phyloP scores from a whole-genome alignment of 1,140 invertebrate species.

The Aricia agestis region DNA sequence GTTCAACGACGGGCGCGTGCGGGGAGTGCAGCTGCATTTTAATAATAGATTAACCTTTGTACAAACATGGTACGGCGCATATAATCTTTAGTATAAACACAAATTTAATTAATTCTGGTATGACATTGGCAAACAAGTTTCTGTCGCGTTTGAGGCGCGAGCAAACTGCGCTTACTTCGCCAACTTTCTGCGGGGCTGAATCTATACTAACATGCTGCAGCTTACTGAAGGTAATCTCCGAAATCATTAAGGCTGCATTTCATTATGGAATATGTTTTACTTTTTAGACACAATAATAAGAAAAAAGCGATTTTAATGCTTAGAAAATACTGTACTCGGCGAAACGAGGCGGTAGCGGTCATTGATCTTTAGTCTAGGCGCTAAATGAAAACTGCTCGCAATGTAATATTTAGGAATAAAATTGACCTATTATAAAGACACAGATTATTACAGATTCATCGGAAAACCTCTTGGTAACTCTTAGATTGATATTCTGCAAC shows the following conservation, averaged over 20 bases:
- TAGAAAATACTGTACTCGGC: too few relatives aligned
- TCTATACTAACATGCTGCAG: constrained; percentile 31
- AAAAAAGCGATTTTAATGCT: too few relatives aligned
- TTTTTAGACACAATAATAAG: too few relatives aligned
- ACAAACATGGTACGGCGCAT: constrained; percentile 31
- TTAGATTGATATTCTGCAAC: too few relatives aligned
- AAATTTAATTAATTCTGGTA: constrained; percentile 43
- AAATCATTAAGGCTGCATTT: background rate
- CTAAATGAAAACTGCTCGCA: too few relatives aligned
- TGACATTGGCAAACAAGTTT: constrained; percentile 34
- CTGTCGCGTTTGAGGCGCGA: constrained; percentile 33
- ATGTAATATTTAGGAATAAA: too few relatives aligned
- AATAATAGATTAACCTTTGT: constrained; percentile 38
- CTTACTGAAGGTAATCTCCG: background rate
- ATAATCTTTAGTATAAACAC: constrained; percentile 39
- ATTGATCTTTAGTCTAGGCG: too few relatives aligned
- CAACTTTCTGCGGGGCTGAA: constrained; percentile 29
- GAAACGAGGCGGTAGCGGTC: too few relatives aligned
- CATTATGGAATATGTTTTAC: background rate
- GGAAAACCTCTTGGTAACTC: too few relatives aligned
- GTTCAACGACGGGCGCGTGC: constrained; percentile 12
- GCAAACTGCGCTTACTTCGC: constrained; percentile 15
- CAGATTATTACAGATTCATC: too few relatives aligned
- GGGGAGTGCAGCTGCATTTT: constrained; percentile 35
- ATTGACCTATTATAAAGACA: too few relatives aligned